Conservation (phyloP, 2,113 vertebrate species). For the Ginglymostoma cirratum region DNA sequence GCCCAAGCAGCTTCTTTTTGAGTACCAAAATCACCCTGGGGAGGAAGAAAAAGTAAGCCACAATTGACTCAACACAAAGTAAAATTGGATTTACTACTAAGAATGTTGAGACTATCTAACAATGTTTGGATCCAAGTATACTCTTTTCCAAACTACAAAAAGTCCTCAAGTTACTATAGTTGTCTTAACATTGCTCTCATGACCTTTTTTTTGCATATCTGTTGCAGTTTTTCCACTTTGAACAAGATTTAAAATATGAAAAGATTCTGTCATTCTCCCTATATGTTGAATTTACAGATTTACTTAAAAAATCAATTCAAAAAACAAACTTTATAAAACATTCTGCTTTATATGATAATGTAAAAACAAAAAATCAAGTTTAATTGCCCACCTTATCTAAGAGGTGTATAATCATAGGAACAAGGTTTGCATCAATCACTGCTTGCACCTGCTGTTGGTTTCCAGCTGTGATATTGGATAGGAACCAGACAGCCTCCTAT, state of each 20-base stretch:
- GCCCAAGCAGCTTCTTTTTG: slow-evolving; percentile 99
- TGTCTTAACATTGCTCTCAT: neutral
- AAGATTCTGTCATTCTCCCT: neutral
- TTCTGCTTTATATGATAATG: neutral
- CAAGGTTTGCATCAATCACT: slow-evolving; percentile 93
- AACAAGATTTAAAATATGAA: neutral
- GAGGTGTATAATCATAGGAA: slow-evolving; percentile 98
- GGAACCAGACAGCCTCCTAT: slow-evolving; percentile 98
- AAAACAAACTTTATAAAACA: neutral
- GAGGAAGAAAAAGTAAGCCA: neutral
- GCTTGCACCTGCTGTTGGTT: slow-evolving; percentile 99
- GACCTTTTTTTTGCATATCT: neutral
- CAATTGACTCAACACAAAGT: neutral
- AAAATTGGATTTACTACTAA: neutral
- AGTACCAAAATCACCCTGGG: slow-evolving; percentile 95
- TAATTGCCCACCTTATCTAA: slow-evolving; percentile 81
- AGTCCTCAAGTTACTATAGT: neutral
- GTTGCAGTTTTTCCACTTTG: neutral
- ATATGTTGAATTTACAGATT: neutral
- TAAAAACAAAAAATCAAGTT: neutral
- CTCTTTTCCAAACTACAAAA: neutral
- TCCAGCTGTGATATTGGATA: slow-evolving; percentile 97
- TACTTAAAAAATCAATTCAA: neutral
- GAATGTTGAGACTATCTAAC: neutral
- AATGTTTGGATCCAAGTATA: neutral